Conservation (phyloP, 2,113 vertebrate species). For the Macroglossus sobrinus region DNA sequence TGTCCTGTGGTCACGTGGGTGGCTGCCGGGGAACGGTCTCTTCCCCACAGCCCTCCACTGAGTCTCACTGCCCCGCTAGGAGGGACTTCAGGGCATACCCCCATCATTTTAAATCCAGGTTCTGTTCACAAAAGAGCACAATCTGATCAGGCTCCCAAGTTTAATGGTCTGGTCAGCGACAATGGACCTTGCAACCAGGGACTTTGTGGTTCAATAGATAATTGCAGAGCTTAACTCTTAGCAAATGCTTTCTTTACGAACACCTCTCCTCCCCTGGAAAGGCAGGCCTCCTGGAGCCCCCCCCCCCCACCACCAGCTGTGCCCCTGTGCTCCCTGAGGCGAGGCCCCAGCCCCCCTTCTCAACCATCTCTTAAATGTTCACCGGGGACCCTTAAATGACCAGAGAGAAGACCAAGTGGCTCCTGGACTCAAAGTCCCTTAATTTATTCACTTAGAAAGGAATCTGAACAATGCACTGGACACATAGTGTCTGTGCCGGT, state of each 20-base stretch:
- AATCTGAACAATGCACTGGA: neutral
- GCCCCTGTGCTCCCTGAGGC: neutral
- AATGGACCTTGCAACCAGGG: neutral
- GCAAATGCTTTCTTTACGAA: neutral
- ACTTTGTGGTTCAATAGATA: neutral
- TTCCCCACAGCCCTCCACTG: fast-evolving
- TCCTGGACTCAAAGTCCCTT: neutral
- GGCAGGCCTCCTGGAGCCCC: neutral
- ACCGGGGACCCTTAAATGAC: neutral
- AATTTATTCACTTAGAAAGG: neutral
- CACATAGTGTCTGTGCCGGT: neutral
- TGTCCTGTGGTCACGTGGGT: fast-evolving
- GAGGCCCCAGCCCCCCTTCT: neutral
- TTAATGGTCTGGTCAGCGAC: neutral
- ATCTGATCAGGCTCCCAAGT: neutral
- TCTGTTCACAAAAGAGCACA: neutral
- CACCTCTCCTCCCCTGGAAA: neutral
- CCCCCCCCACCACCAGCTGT: neutral
- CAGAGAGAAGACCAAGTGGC: neutral
- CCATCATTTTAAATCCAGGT: neutral
- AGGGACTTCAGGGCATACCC: neutral
- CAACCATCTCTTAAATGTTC: neutral
- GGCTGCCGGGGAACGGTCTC: fast-evolving
- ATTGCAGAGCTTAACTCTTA: neutral
- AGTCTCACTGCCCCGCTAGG: neutral